Evolutionary conservation across 2,113 vertebrate species (phyloP), one percentile per base, ranked within the genome.

Genomic region (Sinocyclocheilus anshuiensis): DNA sequence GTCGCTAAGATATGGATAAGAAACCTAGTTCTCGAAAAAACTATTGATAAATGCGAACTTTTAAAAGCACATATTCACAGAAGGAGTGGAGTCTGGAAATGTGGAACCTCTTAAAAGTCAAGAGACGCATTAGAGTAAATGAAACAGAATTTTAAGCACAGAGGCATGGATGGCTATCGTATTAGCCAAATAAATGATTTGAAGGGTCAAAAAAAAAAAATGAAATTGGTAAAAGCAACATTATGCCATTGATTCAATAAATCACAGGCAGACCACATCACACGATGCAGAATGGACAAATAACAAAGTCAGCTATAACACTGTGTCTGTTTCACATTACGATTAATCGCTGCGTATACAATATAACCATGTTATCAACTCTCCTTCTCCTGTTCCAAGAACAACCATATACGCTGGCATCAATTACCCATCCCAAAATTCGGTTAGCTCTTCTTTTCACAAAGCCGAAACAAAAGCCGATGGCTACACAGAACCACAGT

Each of bases 381-480:
- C 86, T 65, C 26, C 57, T 45, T 83, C 22, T 87, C 88, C 91
- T 86, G 85, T 86, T 91, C 88, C 88, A 88, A 90, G 87, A 88
- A 91, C 87, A 86, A 69, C 87, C 79, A 55, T 77, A 80, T 53
- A 86, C 9, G 77, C 82, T 65, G 81, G 83, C 91, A 91, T 94
- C 94, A 94, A 95, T 93, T 95, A 93, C 90, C 89, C 90, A 88
- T 79, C 89, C 92, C 90, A 91, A 94, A 93, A 96, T 94, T 88
- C 86, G 91, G 92, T 96, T 95, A 95, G 55, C 71, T 76, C 91
- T 87, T 88, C 82, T 92, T 89, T 83, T 94, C 90, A 93, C 94
- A 90, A 91, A 94, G 80, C 93, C 84, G 94, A 93, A 92, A 91
- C 90, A 91, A 90, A 92, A 92, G 93, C 95, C 93, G 89, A 86